These are phyloP conservation scores for Conchocele bisecta DNA, from an alignment of 2,888 invertebrate species.

Conservation along the genomic window DNA sequence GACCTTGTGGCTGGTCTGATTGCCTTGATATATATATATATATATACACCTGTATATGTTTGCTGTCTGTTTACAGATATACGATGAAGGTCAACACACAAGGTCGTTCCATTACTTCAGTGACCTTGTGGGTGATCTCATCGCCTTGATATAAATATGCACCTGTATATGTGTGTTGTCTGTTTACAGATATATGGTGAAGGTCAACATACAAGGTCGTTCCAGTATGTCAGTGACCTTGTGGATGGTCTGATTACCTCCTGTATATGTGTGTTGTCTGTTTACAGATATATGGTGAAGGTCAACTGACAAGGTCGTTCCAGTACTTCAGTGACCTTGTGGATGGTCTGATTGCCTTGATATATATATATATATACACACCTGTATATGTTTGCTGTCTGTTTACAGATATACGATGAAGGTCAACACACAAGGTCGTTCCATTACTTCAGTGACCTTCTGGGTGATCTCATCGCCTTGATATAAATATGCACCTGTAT, in stretches of 20 bases:
- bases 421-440: constrained; percentile 97
- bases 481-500: too few relatives aligned
- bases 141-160: constrained; percentile 95
- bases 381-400: too few relatives aligned
- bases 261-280: too few relatives aligned
- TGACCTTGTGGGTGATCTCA: constrained; percentile 97
- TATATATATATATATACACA: too few relatives aligned
- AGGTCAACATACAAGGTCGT: constrained; percentile 91
- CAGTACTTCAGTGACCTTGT: constrained; percentile 99
- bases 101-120: constrained; percentile 99
- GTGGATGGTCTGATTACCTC: constrained; percentile 95
- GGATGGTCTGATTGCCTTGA: constrained; percentile 94
- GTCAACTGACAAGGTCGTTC: constrained; percentile 92
- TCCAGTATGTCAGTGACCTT: constrained; percentile 98
- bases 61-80: constrained; percentile 84
- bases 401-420: constrained; percentile 97
- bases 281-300: constrained; percentile 85
- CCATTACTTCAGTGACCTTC: too few relatives aligned
- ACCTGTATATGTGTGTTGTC: too few relatives aligned
- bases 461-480: too few relatives aligned
- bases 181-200: constrained; percentile 84
- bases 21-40: constrained; percentile 95
- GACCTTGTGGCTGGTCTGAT: constrained; percentile 98
- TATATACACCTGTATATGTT: too few relatives aligned
- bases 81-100: constrained; percentile 86